These are phyloP conservation scores for Cygnus buccinator DNA, from an alignment of 2,113 vertebrate genomes.

Conservation along the genomic window DNA sequence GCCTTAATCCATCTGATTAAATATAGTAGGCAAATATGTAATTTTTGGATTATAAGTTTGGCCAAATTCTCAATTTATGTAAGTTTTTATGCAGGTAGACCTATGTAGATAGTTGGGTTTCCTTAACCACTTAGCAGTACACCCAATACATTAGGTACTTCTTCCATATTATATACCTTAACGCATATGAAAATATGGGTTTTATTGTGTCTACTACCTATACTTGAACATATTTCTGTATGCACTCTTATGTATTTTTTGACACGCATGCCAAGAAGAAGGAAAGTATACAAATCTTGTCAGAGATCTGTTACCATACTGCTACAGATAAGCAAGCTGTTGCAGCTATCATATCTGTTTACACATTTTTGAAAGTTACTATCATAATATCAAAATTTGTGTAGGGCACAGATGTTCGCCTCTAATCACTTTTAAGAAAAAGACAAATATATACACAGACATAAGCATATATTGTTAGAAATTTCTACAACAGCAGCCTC, in stretches of 20 bases:
- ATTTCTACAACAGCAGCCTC: background rate
- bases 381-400: constrained; percentile 39
- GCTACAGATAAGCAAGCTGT: constrained; percentile 37
- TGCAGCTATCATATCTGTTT: background rate
- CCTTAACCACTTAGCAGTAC: background rate
- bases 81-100: background rate
- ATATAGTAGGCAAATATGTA: background rate
- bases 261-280: background rate
- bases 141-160: background rate
- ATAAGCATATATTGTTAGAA: background rate
- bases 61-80: background rate
- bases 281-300: constrained; percentile 24
- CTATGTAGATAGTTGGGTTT: rapidly evolving
- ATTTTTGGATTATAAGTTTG: background rate
- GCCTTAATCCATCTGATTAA: background rate
- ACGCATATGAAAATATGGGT: background rate
- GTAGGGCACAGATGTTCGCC: constrained; percentile 42
- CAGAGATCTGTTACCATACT: constrained; percentile 38
- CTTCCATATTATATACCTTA: background rate
- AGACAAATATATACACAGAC: background rate
- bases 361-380: constrained; percentile 7
- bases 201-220: background rate
- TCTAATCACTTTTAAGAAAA: constrained; percentile 36
- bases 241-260: background rate
- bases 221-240: background rate